These are phyloP conservation scores for Pocillopora grandis DNA, from an alignment of 92 coral and sea anemone species.

Conservation along the genomic window DNA sequence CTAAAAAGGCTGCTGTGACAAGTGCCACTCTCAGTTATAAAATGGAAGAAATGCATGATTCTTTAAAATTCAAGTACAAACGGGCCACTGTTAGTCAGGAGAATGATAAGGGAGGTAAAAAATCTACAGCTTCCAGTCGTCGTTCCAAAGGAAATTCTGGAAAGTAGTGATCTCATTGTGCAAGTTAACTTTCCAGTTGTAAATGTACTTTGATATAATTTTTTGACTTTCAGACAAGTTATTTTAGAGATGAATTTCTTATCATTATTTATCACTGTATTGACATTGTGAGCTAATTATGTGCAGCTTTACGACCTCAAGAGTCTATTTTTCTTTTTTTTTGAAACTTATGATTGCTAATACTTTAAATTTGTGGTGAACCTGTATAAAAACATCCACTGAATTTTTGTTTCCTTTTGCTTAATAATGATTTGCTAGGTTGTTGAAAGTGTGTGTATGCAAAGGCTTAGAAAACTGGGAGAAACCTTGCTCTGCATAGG, in stretches of 20 bases:
- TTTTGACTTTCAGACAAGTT: too few species aligned
- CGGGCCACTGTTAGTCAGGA: constrained; percentile 52
- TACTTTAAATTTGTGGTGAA: too few species aligned
- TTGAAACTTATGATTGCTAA: neutral
- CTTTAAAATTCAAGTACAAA: constrained; percentile 67
- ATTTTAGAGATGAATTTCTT: too few species aligned
- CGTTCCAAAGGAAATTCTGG: constrained; percentile 12
- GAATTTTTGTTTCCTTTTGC: too few species aligned
- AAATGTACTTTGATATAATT: too few species aligned
- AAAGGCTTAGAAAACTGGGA: too few species aligned
- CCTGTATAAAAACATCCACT: too few species aligned
- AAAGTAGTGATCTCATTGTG: neutral
- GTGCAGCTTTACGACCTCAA: neutral
- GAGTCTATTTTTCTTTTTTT: neutral
- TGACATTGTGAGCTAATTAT: too few species aligned
- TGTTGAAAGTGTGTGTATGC: too few species aligned
- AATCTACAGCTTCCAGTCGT: constrained; percentile 56
- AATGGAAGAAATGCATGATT: constrained; percentile 71
- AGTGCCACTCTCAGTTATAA: constrained; percentile 59
- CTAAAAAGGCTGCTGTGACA: constrained; percentile 58
- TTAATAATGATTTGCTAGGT: too few species aligned
- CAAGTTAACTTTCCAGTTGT: neutral
- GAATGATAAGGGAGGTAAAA: constrained; percentile 44
- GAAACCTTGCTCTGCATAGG: too few species aligned
- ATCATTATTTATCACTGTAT: too few species aligned